A percentile compares a stretch with the other conserved stretches of the same genome.
phyloP scores from a whole-genome alignment of 1,140 invertebrate genomes.

The Uloborus diversus region DNA sequence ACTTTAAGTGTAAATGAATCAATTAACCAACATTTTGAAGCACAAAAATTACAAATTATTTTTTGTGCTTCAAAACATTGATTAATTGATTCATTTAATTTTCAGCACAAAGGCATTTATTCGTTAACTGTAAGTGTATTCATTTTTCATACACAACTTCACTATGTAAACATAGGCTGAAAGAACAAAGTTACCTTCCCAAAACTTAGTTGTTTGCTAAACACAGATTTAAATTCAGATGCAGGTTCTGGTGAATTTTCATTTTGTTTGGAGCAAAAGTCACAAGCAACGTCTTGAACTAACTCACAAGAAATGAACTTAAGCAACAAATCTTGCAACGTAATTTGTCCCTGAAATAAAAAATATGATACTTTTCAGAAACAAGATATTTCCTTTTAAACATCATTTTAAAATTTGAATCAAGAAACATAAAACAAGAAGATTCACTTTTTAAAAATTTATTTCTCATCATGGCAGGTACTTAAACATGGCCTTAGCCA shows the following conservation, averaged over 20 bases:
- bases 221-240: background rate
- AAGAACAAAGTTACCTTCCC: slow-evolving; percentile 55
- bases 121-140: too few relatives aligned
- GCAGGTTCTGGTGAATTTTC: background rate
- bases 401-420: too few relatives aligned
- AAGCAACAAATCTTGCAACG: slow-evolving; percentile 76
- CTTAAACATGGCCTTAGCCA: too few relatives aligned
- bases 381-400: background rate
- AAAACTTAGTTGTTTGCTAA: slow-evolving; percentile 58
- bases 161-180: too few relatives aligned
- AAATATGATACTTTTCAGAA: background rate
- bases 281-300: slow-evolving; percentile 84
- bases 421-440: background rate
- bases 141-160: too few relatives aligned
- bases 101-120: too few relatives aligned
- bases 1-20: too few relatives aligned
- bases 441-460: slow-evolving; percentile 15
- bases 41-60: too few relatives aligned
- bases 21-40: too few relatives aligned
- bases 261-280: slow-evolving; percentile 72
- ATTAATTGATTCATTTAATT: too few relatives aligned
- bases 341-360: slow-evolving; percentile 67
- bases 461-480: too few relatives aligned
- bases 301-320: slow-evolving; percentile 85
- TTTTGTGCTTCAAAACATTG: too few relatives aligned